These are phyloP conservation scores for Drosophila serrata DNA, from an alignment of 1,140 invertebrate species.

Conservation along the genomic window DNA sequence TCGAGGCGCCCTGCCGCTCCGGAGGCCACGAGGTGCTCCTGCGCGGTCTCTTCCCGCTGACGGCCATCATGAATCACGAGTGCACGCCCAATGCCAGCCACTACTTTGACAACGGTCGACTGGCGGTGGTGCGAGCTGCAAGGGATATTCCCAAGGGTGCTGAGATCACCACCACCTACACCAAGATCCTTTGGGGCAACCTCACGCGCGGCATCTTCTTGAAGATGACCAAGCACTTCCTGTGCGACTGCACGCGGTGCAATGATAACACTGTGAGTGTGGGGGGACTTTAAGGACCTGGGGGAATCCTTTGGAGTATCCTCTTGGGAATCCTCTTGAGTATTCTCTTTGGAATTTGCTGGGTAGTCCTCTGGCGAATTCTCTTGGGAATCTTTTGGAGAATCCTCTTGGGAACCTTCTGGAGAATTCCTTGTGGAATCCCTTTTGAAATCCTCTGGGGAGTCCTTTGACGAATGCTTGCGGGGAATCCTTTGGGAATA, in stretches of 20 bases:
- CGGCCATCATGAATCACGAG: slow-evolving; percentile 91
- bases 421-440: neutral
- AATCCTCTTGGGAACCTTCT: neutral
- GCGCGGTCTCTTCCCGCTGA: slow-evolving; percentile 90
- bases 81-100: slow-evolving; percentile 92
- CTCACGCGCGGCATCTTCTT: slow-evolving; percentile 88
- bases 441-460: neutral
- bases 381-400: no score
- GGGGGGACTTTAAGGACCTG: neutral
- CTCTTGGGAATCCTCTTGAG: neutral
- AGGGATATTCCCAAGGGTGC: slow-evolving; percentile 88
- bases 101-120: slow-evolving; percentile 87
- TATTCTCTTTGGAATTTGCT: no score
- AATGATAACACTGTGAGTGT: slow-evolving; percentile 88
- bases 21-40: slow-evolving; percentile 86
- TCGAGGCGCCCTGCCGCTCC: slow-evolving; percentile 87
- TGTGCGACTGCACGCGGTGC: slow-evolving; percentile 90
- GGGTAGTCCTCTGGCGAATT: neutral
- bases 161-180: slow-evolving; percentile 91
- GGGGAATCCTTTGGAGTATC: neutral
- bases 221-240: slow-evolving; percentile 90
- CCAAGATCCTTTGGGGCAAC: slow-evolving; percentile 91
- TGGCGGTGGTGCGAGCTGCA: slow-evolving; percentile 89
- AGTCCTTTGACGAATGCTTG: no score
- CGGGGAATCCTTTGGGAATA: no score